phyloP scores from a whole-genome alignment of 1,140 invertebrate species.

The Scaptomyza hsui region DNA sequence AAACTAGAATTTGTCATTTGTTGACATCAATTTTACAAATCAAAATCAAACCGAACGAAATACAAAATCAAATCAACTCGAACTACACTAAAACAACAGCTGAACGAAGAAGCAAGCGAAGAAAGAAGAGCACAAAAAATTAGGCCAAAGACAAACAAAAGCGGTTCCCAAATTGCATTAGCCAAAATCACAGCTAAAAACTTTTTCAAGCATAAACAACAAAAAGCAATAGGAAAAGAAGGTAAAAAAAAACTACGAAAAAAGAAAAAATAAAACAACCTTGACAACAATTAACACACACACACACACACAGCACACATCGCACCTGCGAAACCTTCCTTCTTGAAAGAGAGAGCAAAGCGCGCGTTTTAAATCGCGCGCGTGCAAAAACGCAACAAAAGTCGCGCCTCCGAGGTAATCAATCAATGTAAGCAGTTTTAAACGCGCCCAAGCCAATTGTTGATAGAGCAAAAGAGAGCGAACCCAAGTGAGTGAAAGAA shows the following conservation, averaged over 20 bases:
- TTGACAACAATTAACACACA: constrained; percentile 78
- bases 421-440: constrained; percentile 77
- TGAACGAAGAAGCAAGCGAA: constrained; percentile 31
- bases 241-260: constrained; percentile 38
- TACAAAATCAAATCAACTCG: constrained; percentile 43
- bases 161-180: constrained; percentile 76
- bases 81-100: constrained; percentile 19
- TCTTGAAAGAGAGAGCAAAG: constrained; percentile 10
- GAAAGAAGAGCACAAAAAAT: constrained; percentile 29
- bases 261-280: constrained; percentile 65
- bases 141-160: constrained; percentile 78
- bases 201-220: constrained; percentile 64
- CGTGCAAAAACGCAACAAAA: constrained; percentile 69
- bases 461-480: neutral
- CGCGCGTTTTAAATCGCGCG: constrained; percentile 56
- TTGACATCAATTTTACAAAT: constrained; percentile 16
- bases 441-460: constrained; percentile 28
- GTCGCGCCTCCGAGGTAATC: constrained; percentile 75
- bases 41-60: constrained; percentile 18
- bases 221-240: constrained; percentile 44
- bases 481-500: neutral
- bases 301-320: constrained; percentile 3
- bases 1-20: neutral
- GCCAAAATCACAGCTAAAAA: constrained; percentile 74
- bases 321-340: constrained; percentile 15